Conservation (phyloP, 2,113 vertebrate species). For the Pterocles orientalis region DNA sequence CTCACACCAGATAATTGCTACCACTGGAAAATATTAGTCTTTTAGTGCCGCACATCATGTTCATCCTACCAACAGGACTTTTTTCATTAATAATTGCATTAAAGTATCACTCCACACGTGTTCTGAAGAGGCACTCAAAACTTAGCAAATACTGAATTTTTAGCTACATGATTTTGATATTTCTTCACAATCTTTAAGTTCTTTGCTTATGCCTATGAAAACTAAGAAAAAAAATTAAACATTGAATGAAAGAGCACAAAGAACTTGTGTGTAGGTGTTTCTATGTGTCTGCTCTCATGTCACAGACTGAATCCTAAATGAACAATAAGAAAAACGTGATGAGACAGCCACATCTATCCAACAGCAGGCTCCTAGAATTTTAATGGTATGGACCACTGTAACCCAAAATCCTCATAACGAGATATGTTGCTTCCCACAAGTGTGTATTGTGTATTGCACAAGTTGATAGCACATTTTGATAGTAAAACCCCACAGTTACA, state of each 20-base stretch:
- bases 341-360: neutral
- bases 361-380: neutral
- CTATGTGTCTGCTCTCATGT: neutral
- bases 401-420: neutral
- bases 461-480: neutral
- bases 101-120: slow-evolving; percentile 34
- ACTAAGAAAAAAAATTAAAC: neutral
- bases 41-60: neutral
- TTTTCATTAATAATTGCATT: slow-evolving; percentile 17
- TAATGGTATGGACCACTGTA: neutral
- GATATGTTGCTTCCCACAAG: neutral
- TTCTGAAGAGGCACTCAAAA: slow-evolving; percentile 42
- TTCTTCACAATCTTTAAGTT: neutral
- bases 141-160: slow-evolving; percentile 24
- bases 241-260: neutral
- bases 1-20: slow-evolving; percentile 7
- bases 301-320: neutral
- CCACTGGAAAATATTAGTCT: slow-evolving; percentile 7
- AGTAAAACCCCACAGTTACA: neutral
- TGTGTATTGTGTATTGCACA: neutral
- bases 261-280: neutral
- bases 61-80: neutral
- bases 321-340: neutral
- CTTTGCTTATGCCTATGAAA: neutral
- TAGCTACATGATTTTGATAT: neutral